Percentiles rank a stretch among this genome's conserved stretches.
Evolutionary conservation across 2,113 vertebrate species (phyloP).

Genomic region (Bucco capensis): DNA sequence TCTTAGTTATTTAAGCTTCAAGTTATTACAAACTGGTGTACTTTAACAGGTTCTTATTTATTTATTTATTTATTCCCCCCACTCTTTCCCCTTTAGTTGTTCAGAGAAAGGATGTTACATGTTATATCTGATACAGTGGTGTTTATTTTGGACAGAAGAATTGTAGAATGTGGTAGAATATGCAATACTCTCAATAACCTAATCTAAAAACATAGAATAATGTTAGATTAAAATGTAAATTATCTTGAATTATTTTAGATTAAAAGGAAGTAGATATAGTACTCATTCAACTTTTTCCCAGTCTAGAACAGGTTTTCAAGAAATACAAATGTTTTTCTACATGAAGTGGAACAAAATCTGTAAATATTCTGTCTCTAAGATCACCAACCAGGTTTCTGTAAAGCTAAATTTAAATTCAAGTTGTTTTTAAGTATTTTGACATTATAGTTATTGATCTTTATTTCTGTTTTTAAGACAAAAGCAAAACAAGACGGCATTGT

Average conservation of each 20-base stretch:
- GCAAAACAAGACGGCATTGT: background rate
- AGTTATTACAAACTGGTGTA: background rate
- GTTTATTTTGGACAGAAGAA: background rate
- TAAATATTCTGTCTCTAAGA: background rate
- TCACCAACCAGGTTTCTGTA: background rate
- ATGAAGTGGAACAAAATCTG: background rate
- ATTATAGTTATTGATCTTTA: background rate
- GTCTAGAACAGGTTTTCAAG: background rate
- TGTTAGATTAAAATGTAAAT: background rate
- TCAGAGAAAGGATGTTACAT: background rate
- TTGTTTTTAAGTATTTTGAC: background rate
- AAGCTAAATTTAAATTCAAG: background rate
- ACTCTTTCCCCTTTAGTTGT: background rate
- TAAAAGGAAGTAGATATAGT: background rate
- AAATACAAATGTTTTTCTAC: background rate
- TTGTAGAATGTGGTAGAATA: background rate
- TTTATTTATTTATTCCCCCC: background rate
- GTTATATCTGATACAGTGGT: background rate
- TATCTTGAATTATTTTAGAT: background rate
- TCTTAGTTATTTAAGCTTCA: background rate
- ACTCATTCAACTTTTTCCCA: background rate
- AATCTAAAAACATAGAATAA: background rate
- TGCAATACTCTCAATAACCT: background rate
- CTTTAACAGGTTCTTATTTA: background rate
- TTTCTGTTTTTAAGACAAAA: background rate